phyloP scores from a whole-genome alignment of 2,113 vertebrate species.

The Malurus cyaneus region DNA sequence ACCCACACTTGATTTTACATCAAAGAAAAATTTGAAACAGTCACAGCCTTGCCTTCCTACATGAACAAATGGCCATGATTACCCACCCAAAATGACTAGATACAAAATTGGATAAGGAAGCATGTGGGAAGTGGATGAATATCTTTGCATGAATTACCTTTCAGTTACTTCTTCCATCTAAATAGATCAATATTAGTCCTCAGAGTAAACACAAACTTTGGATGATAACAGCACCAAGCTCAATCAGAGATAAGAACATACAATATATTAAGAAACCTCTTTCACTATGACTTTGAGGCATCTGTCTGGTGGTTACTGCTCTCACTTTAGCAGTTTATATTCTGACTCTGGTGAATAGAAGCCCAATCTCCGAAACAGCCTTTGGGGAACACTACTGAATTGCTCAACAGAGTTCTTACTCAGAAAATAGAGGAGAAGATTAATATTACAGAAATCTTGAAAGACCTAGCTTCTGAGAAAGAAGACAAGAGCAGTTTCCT shows the following conservation, averaged over 20 bases:
- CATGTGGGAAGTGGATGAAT: not conserved
- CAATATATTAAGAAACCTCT: constrained; percentile 46
- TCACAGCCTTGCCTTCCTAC: not conserved
- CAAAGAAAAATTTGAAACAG: not conserved
- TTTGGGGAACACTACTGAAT: constrained; percentile 60
- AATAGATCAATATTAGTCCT: constrained; percentile 23
- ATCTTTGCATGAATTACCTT: constrained; percentile 21
- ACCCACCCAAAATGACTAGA: not conserved
- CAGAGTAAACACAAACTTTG: constrained; percentile 35
- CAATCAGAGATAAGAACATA: constrained; percentile 39
- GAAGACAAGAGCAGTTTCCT: constrained; percentile 19
- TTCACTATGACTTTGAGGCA: constrained; percentile 56
- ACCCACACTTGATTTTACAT: not conserved
- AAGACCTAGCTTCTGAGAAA: constrained; percentile 43
- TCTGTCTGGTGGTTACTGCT: constrained; percentile 64
- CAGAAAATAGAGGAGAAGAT: constrained; percentile 27
- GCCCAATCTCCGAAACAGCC: constrained; percentile 61
- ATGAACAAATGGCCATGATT: not conserved
- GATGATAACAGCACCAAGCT: constrained; percentile 32
- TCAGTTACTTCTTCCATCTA: not conserved
- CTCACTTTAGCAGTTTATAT: constrained; percentile 69
- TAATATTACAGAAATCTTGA: constrained; percentile 62
- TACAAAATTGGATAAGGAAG: not conserved
- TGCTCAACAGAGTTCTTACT: constrained; percentile 39
- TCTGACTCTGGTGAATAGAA: constrained; percentile 43